phyloP scores from a whole-genome alignment of 2,113 vertebrate species.

The Galemys pyrenaicus region DNA sequence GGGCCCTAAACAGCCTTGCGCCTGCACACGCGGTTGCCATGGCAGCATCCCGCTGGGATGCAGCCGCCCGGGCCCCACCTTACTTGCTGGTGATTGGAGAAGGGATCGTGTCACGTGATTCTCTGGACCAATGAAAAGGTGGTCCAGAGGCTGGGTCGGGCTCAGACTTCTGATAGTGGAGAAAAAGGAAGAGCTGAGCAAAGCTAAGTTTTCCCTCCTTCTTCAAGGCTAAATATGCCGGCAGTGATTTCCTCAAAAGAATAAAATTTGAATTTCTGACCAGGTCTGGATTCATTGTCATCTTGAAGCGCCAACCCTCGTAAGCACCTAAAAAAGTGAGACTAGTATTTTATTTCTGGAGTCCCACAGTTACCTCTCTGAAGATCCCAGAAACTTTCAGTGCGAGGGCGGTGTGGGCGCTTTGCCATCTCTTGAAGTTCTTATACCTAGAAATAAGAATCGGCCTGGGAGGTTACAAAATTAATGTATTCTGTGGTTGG shows the following conservation, averaged over 20 bases:
- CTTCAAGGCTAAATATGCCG: neutral
- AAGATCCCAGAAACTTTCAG: constrained; percentile 23
- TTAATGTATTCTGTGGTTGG: constrained; percentile 45
- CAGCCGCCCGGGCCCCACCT: neutral
- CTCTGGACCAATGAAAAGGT: neutral
- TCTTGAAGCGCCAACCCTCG: neutral
- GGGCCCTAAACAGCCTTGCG: neutral
- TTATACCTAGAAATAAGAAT: constrained; percentile 55
- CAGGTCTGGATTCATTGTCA: neutral
- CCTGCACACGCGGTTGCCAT: neutral
- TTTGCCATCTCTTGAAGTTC: neutral
- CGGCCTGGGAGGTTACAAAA: constrained; percentile 50
- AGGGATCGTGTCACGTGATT: neutral
- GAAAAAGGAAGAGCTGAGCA: neutral
- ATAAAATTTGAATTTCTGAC: neutral
- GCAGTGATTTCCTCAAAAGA: neutral
- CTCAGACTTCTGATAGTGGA: neutral
- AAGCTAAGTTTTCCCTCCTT: neutral
- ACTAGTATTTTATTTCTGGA: neutral
- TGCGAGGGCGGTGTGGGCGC: neutral
- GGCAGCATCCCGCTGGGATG: neutral
- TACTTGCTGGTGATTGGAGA: constrained; percentile 4
- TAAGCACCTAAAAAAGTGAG: neutral
- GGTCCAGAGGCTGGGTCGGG: neutral
- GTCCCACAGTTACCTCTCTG: neutral